Percentiles rank a stretch among this genome's conserved stretches.
These are phyloP conservation scores for Enteromius anoplus DNA, from an alignment of 2,797 vertebrate species.

Conservation along the genomic window DNA sequence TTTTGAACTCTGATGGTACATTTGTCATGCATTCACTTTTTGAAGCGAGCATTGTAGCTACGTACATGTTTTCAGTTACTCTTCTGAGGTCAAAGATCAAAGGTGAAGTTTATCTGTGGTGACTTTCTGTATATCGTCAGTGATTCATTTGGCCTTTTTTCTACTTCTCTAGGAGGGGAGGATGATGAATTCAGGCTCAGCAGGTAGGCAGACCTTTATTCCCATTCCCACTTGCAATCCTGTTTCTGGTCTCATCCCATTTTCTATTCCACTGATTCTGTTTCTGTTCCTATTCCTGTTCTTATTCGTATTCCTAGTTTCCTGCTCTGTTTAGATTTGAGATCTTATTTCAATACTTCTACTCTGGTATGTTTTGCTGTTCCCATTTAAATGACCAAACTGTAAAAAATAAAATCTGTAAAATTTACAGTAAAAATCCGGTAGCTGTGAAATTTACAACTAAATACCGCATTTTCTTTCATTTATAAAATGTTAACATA, in stretches of 20 bases:
- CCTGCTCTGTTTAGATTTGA: background rate
- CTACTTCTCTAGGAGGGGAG: slow-evolving; percentile 65
- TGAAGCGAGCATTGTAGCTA: slow-evolving; percentile 20
- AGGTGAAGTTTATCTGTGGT: slow-evolving; percentile 38
- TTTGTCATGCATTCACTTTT: slow-evolving; percentile 10
- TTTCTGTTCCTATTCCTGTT: background rate
- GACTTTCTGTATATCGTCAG: slow-evolving; percentile 20
- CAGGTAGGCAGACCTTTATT: slow-evolving; percentile 68
- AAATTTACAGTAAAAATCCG: too few relatives aligned
- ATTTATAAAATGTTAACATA: too few relatives aligned
- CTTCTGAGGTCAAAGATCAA: slow-evolving; percentile 31
- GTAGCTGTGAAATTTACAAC: too few relatives aligned
- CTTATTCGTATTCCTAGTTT: background rate
- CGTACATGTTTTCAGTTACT: slow-evolving; percentile 14
- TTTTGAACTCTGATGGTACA: slow-evolving; percentile 33
- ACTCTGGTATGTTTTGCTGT: background rate
- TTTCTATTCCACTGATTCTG: background rate
- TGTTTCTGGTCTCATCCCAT: background rate
- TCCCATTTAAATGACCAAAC: background rate
- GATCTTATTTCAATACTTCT: background rate
- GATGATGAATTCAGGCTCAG: slow-evolving; percentile 67
- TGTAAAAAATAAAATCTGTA: too few relatives aligned
- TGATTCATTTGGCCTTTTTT: slow-evolving; percentile 36
- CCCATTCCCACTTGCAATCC: background rate
- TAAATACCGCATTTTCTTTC: too few relatives aligned